Evolutionary conservation across 2,888 invertebrate species (phyloP).

Genomic region (Hyalella azteca): DNA sequence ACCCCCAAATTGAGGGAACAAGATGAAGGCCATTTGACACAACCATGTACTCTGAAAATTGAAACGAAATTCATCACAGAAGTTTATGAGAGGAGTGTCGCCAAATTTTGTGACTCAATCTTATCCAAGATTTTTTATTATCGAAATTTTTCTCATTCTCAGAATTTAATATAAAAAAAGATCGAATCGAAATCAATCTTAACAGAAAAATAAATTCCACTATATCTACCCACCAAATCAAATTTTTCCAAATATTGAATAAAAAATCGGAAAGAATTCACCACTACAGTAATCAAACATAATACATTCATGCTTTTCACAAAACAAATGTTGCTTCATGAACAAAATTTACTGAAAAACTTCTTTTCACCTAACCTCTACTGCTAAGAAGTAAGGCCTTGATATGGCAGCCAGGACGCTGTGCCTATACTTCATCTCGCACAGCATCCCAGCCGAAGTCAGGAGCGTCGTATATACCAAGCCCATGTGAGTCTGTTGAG

Average conservation of each 20-base stretch:
- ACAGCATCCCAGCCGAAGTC: constrained; percentile 61
- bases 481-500: constrained; percentile 65
- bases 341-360: not conserved
- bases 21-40: constrained; percentile 66
- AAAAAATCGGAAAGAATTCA: too few species aligned
- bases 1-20: constrained; percentile 63
- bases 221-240: not conserved
- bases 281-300: too few species aligned
- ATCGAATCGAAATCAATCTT: not conserved
- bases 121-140: not conserved
- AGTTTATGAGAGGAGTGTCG: not conserved
- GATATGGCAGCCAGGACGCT: constrained; percentile 63
- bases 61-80: not conserved
- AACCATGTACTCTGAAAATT: constrained; percentile 65
- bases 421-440: constrained; percentile 63
- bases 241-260: too few species aligned
- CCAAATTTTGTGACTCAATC: not conserved
- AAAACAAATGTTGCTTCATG: not conserved
- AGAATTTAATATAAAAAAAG: not conserved
- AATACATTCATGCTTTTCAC: not conserved
- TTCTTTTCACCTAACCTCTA: constrained; percentile 61
- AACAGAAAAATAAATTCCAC: not conserved
- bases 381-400: constrained; percentile 63
- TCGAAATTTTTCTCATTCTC: not conserved
- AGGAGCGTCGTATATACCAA: constrained; percentile 63